Evolutionary conservation across 2,797 vertebrate genomes (phyloP), one percentile per base, ranked within the genome.

Genomic region (Fringilla coelebs): DNA sequence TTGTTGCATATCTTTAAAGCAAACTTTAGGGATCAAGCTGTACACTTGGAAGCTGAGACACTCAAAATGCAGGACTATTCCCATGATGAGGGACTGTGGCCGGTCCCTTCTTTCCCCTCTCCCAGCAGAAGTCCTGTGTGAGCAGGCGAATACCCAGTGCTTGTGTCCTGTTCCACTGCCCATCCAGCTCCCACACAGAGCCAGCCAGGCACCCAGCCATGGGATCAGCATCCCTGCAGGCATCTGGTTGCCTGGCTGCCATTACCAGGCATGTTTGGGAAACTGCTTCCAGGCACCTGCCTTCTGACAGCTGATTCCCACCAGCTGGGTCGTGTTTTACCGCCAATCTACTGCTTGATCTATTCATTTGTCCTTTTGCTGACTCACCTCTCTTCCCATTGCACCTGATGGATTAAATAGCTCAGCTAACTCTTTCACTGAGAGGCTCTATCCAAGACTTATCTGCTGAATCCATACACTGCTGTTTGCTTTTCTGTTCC

Each of bases 361-460:
- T 82, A 31, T 76, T 95, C 65, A 85, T 83, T 77, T 93, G 88
- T 65, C 60, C 71, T 55, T 92, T 80, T 93, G 74, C 76, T 91
- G 77, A 78, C 81, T 91, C 61, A 26, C 73, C 32, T 80, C 46
- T 87, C 71, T 82, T 75, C 26, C 38, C 54, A 41, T 49, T 73
- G 61, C 51, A 75, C 25, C 22, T 83, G 92, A 87, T 12, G 0
- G 66, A 87, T 76, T 91, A 88, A 93, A 86, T 78, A 84, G 78
- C 40, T 81, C 49, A 8, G 34, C 46, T 68, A 68, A 66, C 68
- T 48, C 54, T 66, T 49, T 67, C 67, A 55, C 28, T 80, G 71
- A 75, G 79, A 40, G 8, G 29, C n/a, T 91, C 38, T 82, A 11
- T 80, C 61, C 3, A 3, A 3, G 13, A 40, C 24, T 88, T 90